A percentile compares a stretch with the other conserved stretches of the same genome.
phyloP scores from a whole-genome alignment of 1,140 invertebrate genomes.

The Psix sp. region DNA sequence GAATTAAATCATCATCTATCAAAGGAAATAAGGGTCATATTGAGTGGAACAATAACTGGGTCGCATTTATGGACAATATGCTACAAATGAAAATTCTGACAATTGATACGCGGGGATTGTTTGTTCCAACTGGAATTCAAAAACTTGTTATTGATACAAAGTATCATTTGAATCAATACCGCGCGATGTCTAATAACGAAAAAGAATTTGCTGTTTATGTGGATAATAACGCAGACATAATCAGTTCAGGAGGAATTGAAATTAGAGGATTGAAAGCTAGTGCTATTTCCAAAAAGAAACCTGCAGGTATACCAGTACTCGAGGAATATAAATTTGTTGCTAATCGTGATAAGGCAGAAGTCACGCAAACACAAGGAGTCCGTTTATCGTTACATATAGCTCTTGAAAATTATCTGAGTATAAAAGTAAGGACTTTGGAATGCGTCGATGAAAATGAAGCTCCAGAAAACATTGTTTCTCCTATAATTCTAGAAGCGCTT shows the following conservation, averaged over 20 bases:
- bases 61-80: slow-evolving; percentile 95
- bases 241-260: slow-evolving; percentile 87
- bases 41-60: slow-evolving; percentile 90
- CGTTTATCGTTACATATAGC: slow-evolving; percentile 83
- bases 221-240: slow-evolving; percentile 71
- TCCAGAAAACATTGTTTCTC: slow-evolving; percentile 73
- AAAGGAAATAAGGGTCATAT: slow-evolving; percentile 77
- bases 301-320: slow-evolving; percentile 81
- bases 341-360: slow-evolving; percentile 62
- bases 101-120: slow-evolving; percentile 84
- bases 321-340: slow-evolving; percentile 86
- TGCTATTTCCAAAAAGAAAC: slow-evolving; percentile 83
- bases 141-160: slow-evolving; percentile 87
- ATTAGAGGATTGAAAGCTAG: slow-evolving; percentile 88
- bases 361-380: slow-evolving; percentile 74
- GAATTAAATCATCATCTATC: slow-evolving; percentile 77
- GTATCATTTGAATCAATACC: slow-evolving; percentile 78
- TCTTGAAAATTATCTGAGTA: slow-evolving; percentile 84
- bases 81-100: slow-evolving; percentile 90
- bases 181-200: slow-evolving; percentile 66
- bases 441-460: slow-evolving; percentile 77
- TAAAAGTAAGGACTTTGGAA: slow-evolving; percentile 87
- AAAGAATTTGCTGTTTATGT: slow-evolving; percentile 75
- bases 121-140: slow-evolving; percentile 90
- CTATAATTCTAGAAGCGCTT: slow-evolving; percentile 78